Conservation (phyloP, 2,888 invertebrate genomes). For the Drosophila colorata region DNA sequence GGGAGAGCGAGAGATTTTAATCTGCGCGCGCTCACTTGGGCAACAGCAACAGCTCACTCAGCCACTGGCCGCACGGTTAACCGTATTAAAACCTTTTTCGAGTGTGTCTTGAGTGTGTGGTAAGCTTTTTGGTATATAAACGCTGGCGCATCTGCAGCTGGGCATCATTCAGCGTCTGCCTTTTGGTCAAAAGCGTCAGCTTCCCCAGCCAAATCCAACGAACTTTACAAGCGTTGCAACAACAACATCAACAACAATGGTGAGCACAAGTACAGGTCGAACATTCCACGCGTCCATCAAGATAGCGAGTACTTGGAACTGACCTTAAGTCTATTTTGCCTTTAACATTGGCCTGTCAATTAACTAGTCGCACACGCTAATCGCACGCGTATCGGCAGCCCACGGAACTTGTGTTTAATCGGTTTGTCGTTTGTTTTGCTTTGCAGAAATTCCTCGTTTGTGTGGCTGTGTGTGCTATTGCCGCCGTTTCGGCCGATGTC, state of each 20-base stretch:
- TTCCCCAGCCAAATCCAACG: slow-evolving; percentile 56
- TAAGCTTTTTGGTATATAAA: slow-evolving; percentile 61
- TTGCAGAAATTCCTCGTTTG: slow-evolving; percentile 72
- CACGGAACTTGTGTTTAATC: slow-evolving; percentile 28
- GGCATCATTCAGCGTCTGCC: slow-evolving; percentile 70
- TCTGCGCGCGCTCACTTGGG: slow-evolving; percentile 29
- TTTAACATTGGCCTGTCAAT: slow-evolving; percentile 56
- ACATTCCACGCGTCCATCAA: slow-evolving; percentile 37
- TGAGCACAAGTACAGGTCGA: slow-evolving; percentile 35
- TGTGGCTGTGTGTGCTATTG: slow-evolving; percentile 71
- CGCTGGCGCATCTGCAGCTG: slow-evolving; percentile 66
- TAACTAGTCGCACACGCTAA: slow-evolving; percentile 27
- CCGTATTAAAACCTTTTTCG: slow-evolving; percentile 33
- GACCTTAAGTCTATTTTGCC: slow-evolving; percentile 49
- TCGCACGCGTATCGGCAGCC: slow-evolving; percentile 29
- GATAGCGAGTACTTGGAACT: slow-evolving; percentile 23
- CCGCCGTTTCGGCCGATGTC: slow-evolving; percentile 70
- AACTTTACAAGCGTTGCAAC: slow-evolving; percentile 49
- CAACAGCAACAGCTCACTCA: slow-evolving; percentile 5
- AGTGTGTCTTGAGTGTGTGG: slow-evolving; percentile 13
- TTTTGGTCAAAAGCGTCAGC: slow-evolving; percentile 56
- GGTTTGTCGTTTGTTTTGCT: slow-evolving; percentile 2
- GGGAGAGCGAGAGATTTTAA: slow-evolving; percentile 33
- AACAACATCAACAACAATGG: slow-evolving; percentile 77
- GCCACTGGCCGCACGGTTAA: slow-evolving; percentile 8